Percentiles rank a stretch among this genome's conserved stretches.
phyloP scores from a whole-genome alignment of 2,113 vertebrate genomes.

The Zosterops hypoxanthus region DNA sequence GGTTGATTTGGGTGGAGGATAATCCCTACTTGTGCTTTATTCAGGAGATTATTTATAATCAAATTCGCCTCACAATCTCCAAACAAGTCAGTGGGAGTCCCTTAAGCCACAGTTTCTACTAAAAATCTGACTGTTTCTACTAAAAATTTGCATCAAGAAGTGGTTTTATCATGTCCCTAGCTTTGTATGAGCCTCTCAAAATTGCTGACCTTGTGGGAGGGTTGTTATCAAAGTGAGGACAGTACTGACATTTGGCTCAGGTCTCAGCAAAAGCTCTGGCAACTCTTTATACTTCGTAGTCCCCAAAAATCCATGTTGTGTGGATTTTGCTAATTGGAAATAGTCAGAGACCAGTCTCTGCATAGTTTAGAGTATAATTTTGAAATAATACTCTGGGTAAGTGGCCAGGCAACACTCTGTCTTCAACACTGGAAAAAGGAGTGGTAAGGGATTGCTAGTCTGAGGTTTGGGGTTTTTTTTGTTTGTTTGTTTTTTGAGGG shows the following conservation, averaged over 20 bases:
- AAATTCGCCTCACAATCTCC: not conserved
- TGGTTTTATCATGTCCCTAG: not conserved
- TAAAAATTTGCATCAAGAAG: not conserved
- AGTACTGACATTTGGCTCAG: not conserved
- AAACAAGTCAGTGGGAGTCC: not conserved
- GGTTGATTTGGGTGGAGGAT: not conserved
- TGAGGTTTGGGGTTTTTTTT: not conserved
- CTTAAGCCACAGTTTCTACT: not conserved
- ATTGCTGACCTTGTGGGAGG: not conserved
- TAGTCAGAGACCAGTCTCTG: not conserved
- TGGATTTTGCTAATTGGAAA: not conserved
- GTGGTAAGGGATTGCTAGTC: not conserved
- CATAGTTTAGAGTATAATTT: not conserved
- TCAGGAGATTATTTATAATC: not conserved
- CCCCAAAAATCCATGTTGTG: accelerated
- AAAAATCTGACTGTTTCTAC: not conserved
- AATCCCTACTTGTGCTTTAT: not conserved
- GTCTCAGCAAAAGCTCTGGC: not conserved
- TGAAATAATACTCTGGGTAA: not conserved
- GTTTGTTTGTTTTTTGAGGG: not conserved
- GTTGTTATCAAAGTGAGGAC: not conserved
- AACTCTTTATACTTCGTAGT: not conserved
- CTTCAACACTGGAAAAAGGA: not conserved
- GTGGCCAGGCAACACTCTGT: not conserved
- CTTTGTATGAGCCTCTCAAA: not conserved